Evolutionary conservation across 2,888 invertebrate genomes (phyloP).

Genomic region (Trissonchulus latispiculum): DNA sequence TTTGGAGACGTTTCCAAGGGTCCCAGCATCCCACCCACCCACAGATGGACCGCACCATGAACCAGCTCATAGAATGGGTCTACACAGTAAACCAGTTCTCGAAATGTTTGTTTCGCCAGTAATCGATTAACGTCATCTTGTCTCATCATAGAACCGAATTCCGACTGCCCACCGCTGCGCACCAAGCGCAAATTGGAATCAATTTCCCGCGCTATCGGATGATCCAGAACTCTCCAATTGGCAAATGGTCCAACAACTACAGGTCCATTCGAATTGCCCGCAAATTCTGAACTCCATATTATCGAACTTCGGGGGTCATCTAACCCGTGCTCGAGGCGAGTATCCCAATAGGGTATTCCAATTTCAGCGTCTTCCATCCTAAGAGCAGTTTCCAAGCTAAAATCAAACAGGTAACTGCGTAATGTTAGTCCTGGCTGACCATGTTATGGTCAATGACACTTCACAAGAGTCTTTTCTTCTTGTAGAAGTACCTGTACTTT

Average conservation of each 20-base stretch:
- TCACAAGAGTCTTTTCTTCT: too few species aligned
- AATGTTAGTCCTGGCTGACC: too few species aligned
- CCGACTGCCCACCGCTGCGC: neutral
- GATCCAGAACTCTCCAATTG: too few species aligned
- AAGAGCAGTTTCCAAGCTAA: too few species aligned
- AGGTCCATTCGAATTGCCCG: constrained; percentile 39
- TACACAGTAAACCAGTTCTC: constrained; percentile 5
- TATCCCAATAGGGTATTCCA: constrained; percentile 45
- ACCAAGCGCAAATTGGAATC: neutral
- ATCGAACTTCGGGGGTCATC: constrained; percentile 41
- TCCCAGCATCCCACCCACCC: constrained; percentile 32
- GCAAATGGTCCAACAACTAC: constrained; percentile 41
- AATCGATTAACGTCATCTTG: neutral
- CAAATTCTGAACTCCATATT: constrained; percentile 41
- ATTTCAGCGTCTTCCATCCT: constrained; percentile 41
- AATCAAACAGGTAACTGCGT: too few species aligned
- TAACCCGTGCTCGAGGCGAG: constrained; percentile 41
- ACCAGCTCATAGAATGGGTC: constrained; percentile 33
- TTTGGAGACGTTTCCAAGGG: constrained; percentile 32
- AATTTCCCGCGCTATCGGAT: too few species aligned
- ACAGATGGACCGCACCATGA: constrained; percentile 32
- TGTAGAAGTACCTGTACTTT: too few species aligned
- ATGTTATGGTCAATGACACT: too few species aligned
- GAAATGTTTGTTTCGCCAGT: neutral
- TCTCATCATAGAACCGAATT: neutral